Percentiles rank a stretch among this genome's conserved stretches.
These are phyloP conservation scores for Drosophila parvula DNA, from an alignment of 1,140 invertebrate genomes.

Conservation along the genomic window DNA sequence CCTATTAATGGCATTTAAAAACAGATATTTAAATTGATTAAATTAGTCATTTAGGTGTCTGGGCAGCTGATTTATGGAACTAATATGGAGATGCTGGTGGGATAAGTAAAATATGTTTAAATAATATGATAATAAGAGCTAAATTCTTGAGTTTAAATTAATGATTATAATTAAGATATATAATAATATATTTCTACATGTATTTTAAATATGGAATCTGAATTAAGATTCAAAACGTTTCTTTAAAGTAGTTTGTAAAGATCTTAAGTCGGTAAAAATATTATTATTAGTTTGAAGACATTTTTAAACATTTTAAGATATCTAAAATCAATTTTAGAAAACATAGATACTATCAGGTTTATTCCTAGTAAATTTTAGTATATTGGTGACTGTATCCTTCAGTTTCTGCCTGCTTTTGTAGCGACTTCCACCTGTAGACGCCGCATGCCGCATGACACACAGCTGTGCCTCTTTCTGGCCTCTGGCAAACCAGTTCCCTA, in stretches of 20 bases:
- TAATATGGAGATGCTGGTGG: constrained; percentile 15
- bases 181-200: no score
- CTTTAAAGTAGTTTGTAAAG: no score
- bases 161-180: no score
- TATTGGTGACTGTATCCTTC: neutral
- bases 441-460: constrained; percentile 30
- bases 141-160: neutral
- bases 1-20: no score
- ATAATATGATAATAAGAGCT: constrained; percentile 3
- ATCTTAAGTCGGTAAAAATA: no score
- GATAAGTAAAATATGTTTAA: neutral
- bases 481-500: constrained; percentile 40
- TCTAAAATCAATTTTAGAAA: neutral
- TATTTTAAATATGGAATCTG: no score
- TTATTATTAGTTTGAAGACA: no score
- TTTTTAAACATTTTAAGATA: no score
- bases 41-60: constrained; percentile 21
- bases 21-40: constrained; percentile 28
- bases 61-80: constrained; percentile 28
- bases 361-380: neutral
- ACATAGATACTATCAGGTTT: neutral
- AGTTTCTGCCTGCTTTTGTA: constrained; percentile 3
- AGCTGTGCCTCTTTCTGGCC: constrained; percentile 27
- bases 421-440: constrained; percentile 47
- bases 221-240: no score